phyloP scores from a whole-genome alignment of 2,113 vertebrate genomes.

The Mesoclemmys tuberculata region DNA sequence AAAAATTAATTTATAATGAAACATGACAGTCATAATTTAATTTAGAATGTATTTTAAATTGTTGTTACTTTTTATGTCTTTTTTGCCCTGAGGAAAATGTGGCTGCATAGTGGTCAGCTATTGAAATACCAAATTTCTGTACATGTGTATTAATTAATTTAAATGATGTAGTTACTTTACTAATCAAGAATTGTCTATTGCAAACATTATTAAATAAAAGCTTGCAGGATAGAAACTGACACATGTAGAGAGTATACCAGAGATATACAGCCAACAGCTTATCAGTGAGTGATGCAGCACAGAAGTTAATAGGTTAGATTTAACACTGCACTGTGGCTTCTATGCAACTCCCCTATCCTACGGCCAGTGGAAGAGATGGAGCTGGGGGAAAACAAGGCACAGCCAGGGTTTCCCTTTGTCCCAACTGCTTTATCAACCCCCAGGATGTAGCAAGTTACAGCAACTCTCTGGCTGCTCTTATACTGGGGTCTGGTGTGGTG shows the following conservation, averaged over 20 bases:
- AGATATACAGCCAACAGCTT: background rate
- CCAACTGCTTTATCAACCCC: background rate
- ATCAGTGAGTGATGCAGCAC: background rate
- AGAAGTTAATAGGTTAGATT: background rate
- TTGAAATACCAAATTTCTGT: slow-evolving; percentile 50
- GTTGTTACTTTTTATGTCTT: slow-evolving; percentile 52
- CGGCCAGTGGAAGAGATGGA: rapidly evolving
- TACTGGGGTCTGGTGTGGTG: background rate
- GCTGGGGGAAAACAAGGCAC: background rate
- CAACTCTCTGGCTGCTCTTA: background rate
- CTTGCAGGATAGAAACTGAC: background rate
- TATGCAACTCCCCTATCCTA: rapidly evolving
- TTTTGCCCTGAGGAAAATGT: slow-evolving; percentile 60
- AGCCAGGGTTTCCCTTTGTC: background rate
- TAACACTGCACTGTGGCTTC: background rate
- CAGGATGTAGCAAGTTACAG: background rate
- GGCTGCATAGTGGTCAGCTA: slow-evolving; percentile 38
- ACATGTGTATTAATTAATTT: slow-evolving; percentile 52
- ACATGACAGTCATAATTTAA: slow-evolving; percentile 75
- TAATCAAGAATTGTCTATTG: slow-evolving; percentile 28
- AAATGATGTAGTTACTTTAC: slow-evolving; percentile 32
- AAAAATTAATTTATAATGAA: slow-evolving; percentile 76
- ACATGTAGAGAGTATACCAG: too few species aligned
- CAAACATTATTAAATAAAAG: slow-evolving; percentile 2
- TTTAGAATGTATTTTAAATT: slow-evolving; percentile 70